Conservation (phyloP, 2,113 vertebrate species). For the Cyanocitta stelleri region DNA sequence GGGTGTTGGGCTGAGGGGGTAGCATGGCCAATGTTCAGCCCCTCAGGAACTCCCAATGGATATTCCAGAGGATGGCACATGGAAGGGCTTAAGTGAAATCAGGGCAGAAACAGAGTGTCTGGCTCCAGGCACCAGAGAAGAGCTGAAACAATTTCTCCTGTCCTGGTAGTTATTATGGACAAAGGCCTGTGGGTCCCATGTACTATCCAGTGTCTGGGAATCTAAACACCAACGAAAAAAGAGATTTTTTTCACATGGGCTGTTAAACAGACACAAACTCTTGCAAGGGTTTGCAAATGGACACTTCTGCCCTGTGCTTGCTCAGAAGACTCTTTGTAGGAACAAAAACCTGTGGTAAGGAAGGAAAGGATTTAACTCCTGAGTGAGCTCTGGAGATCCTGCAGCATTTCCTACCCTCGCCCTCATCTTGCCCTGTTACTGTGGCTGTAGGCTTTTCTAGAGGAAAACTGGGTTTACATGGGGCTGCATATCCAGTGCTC, state of each 20-base stretch:
- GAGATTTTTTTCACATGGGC: not conserved
- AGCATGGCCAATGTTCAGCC: accelerated
- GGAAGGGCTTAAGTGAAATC: not conserved
- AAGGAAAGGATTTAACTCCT: not conserved
- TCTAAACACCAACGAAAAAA: not conserved
- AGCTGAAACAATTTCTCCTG: not conserved
- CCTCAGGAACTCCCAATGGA: not conserved
- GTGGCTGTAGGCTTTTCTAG: not conserved
- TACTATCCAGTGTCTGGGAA: not conserved
- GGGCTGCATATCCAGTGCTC: not conserved
- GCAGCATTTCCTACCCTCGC: not conserved
- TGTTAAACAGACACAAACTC: not conserved
- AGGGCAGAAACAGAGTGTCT: not conserved
- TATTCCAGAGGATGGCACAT: not conserved
- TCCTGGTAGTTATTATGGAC: not conserved
- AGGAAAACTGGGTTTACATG: not conserved
- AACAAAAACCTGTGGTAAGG: not conserved
- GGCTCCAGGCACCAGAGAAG: not conserved
- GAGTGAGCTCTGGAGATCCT: not conserved
- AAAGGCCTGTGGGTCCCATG: not conserved
- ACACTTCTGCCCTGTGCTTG: not conserved
- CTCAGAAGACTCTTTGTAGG: not conserved
- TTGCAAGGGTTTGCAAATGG: not conserved
- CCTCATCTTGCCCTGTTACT: not conserved
- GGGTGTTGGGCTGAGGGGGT: not conserved